A percentile compares a stretch with the other conserved stretches of the same genome.
phyloP scores from a whole-genome alignment of 2,113 vertebrate species.

The Capricornis sumatraensis region DNA sequence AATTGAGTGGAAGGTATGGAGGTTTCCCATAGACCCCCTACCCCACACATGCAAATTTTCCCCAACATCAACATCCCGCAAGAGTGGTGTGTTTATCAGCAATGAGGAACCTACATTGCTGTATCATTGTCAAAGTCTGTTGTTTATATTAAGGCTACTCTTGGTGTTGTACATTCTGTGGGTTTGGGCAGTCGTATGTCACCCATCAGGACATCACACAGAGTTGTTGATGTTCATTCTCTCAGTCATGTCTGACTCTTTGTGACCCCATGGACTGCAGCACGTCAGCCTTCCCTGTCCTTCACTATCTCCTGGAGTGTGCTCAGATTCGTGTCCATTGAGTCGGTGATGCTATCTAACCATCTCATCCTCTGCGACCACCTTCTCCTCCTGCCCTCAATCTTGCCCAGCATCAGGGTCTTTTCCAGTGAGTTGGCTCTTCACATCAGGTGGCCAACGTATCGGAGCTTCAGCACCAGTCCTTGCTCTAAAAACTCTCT shows the following conservation, averaged over 20 bases:
- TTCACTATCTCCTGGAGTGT: neutral
- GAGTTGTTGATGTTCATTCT: neutral
- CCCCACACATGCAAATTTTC: neutral
- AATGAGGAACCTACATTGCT: neutral
- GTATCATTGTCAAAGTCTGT: neutral
- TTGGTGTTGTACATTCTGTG: neutral
- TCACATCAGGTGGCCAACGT: neutral
- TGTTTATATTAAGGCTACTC: neutral
- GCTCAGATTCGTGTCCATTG: neutral
- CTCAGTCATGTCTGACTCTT: neutral
- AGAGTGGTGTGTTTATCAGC: neutral
- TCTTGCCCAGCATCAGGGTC: neutral
- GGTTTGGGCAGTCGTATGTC: neutral
- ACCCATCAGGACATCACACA: neutral
- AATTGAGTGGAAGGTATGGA: neutral
- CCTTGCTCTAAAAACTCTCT: neutral
- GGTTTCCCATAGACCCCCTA: no score
- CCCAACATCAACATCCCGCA: neutral
- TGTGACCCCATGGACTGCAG: neutral
- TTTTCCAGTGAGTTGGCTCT: neutral
- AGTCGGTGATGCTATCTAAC: neutral
- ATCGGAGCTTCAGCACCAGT: neutral
- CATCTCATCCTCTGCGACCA: neutral
- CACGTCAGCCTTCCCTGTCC: neutral
- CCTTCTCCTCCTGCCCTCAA: neutral